phyloP scores from a whole-genome alignment of 1,140 invertebrate species.

The Heliconius hermathena region DNA sequence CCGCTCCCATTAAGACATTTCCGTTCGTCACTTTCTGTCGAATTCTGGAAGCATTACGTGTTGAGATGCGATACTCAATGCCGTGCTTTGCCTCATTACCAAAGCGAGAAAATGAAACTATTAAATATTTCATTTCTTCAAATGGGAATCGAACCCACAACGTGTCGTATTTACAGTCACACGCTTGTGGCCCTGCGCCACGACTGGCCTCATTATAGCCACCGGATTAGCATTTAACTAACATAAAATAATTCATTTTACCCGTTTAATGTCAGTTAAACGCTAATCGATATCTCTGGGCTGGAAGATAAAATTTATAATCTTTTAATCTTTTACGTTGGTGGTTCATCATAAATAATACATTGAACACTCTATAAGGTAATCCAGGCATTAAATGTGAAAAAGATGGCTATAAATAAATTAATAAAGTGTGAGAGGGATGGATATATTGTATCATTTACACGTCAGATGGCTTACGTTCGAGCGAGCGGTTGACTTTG shows the following conservation, averaged over 20 bases:
- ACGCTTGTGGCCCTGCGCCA: too few relatives aligned
- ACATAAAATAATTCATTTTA: background rate
- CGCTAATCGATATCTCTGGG: background rate
- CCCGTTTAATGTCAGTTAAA: background rate
- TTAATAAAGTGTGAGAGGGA: slow-evolving; percentile 40
- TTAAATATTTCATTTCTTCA: too few relatives aligned
- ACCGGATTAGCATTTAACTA: background rate
- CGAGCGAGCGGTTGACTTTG: slow-evolving; percentile 50
- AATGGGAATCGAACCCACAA: too few relatives aligned
- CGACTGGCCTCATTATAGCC: too few relatives aligned
- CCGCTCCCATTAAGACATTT: too few relatives aligned
- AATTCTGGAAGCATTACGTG: too few relatives aligned
- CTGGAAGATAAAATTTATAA: background rate
- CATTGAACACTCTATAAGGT: slow-evolving; percentile 5
- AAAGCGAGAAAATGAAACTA: too few relatives aligned
- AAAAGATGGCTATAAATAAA: background rate
- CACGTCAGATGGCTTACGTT: slow-evolving; percentile 61
- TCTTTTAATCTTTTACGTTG: slow-evolving; percentile 5
- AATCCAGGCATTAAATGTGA: slow-evolving; percentile 10
- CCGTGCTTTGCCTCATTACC: too few relatives aligned
- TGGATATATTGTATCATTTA: slow-evolving; percentile 53
- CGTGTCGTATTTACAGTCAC: too few relatives aligned
- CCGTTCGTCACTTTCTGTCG: too few relatives aligned
- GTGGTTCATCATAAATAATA: background rate
- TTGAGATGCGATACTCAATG: too few relatives aligned